Conservation (phyloP, 1,140 invertebrate species). For the Brachionus manjavacas region DNA sequence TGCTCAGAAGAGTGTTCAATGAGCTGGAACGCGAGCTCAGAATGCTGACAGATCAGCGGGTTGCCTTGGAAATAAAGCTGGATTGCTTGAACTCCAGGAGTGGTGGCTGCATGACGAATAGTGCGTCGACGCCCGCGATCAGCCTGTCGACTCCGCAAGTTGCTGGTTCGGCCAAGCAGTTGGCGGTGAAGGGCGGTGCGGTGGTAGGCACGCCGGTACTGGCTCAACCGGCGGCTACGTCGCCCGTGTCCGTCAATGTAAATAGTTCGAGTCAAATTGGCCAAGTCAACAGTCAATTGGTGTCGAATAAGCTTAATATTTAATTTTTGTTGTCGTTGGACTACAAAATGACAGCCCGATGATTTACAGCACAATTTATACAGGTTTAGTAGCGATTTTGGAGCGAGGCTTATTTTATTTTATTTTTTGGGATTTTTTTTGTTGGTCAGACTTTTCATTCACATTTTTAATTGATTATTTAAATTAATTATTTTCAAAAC, state of each 20-base stretch:
- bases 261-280: neutral
- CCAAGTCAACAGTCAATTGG: neutral
- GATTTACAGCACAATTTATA: neutral
- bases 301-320: neutral
- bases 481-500: too few species aligned
- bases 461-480: too few species aligned
- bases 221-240: neutral
- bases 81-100: conserved; percentile 1
- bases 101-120: neutral
- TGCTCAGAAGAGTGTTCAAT: conserved; percentile 1
- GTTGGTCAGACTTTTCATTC: too few species aligned
- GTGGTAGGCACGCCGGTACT: neutral
- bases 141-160: neutral
- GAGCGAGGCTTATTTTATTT: too few species aligned
- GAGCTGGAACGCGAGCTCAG: conserved; percentile 14
- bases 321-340: neutral
- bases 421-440: too few species aligned
- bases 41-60: conserved; percentile 9
- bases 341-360: too few species aligned
- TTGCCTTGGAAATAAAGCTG: conserved; percentile 20
- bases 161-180: neutral
- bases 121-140: neutral
- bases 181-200: neutral
- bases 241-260: neutral
- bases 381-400: neutral